Evolutionary conservation across 1,140 invertebrate genomes (phyloP), one percentile per base, ranked within the genome.

Genomic region (Drosophila tsacasi): DNA sequence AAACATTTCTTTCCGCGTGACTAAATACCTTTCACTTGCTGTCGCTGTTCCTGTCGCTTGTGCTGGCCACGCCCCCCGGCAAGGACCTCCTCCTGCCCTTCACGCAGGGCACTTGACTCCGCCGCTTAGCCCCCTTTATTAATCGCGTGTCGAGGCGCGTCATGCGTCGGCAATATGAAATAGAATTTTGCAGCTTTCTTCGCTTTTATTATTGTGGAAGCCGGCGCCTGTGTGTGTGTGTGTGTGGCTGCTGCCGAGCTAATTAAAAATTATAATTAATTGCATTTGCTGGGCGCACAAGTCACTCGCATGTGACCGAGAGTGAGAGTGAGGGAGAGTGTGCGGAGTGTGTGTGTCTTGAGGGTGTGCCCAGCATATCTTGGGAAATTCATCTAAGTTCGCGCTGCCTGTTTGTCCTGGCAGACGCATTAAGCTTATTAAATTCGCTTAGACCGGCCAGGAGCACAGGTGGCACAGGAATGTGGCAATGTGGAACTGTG

Each of bases 231-330:
- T 21, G 37, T 17, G 59, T 81, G 76, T n/a, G n/a, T n/a, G 50
- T 47, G 59, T 81, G 76, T 64, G 67, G 83, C 74, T 81, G 61
- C 59, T 81, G 79, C 52, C 60, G 77, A 87, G 84, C 81, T 87
- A 87, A 87, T 87, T 87, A 87, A 87, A 87, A 87, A 87, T 87
- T 87, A 87, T 87, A 87, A 87, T 89, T 87, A 87, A 87, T 87
- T 89, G 84, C 84, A 87, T 83, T 86, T 83, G 80, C 62, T 80
- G 83, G 81, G 79, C 76, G 80, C 83, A 77, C 83, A 79, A 79
- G 76, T 79, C 71, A 83, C 67, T 76, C 55, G 58, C 46, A 54
- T 67, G 60, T 47, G 32, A 52, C 49, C 59, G 55, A 39, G 25
- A 30, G 17, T 6, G 47, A n/a, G 32, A 35, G 32, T 8, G 15